phyloP scores from a whole-genome alignment of 2,113 vertebrate genomes.

The Sminthopsis crassicaudata region DNA sequence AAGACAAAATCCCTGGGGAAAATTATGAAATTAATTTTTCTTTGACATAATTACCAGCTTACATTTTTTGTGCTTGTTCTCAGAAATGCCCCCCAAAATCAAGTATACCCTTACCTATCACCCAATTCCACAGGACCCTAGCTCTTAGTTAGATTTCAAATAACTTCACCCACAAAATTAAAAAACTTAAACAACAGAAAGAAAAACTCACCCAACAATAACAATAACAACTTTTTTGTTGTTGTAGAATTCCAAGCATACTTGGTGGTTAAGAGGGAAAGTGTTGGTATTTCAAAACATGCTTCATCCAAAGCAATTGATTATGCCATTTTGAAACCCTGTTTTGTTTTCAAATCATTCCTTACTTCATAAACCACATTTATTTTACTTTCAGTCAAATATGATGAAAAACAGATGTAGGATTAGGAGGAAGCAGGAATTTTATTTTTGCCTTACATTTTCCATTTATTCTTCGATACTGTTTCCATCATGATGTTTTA shows the following conservation, averaged over 20 bases:
- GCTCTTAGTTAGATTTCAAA: neutral
- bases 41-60: neutral
- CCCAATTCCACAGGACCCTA: neutral
- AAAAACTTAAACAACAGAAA: neutral
- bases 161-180: neutral
- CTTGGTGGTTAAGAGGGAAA: neutral
- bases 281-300: neutral
- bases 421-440: neutral
- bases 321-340: neutral
- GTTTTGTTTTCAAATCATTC: neutral
- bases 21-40: neutral
- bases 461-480: neutral
- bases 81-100: neutral
- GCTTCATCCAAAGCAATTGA: neutral
- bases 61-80: neutral
- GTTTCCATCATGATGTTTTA: neutral
- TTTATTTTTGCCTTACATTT: conserved; percentile 35
- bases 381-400: conserved; percentile 51
- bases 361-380: neutral
- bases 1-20: neutral
- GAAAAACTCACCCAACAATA: neutral
- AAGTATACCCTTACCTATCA: neutral
- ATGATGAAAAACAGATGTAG: conserved; percentile 39
- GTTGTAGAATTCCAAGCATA: neutral
- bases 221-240: neutral